A percentile compares a stretch with the other conserved stretches of the same genome.
Conservation (phyloP, 2,113 vertebrate genomes). For the Nibea coibor region DNA sequence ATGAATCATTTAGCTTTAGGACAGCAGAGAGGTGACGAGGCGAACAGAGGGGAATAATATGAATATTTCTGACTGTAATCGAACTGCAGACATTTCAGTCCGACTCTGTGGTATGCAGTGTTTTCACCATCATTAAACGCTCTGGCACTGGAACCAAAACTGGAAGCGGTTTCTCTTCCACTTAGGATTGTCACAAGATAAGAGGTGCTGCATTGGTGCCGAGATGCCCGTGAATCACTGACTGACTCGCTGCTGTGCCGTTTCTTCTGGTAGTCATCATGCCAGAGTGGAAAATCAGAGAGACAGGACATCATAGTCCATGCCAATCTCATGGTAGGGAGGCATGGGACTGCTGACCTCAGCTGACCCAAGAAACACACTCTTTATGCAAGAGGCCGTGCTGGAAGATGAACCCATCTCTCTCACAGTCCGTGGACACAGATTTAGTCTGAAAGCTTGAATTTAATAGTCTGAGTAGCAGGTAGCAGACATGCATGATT, state of each 20-base stretch:
- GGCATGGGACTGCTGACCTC: slow-evolving; percentile 26
- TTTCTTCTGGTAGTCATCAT: slow-evolving; percentile 13
- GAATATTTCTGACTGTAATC: neutral
- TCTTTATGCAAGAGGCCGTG: neutral
- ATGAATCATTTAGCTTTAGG: neutral
- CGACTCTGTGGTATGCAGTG: neutral
- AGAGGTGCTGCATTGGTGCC: neutral
- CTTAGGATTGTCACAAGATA: neutral
- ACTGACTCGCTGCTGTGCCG: neutral
- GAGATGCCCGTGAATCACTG: neutral
- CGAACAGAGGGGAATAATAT: neutral
- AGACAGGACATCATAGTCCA: neutral
- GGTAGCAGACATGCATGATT: no score
- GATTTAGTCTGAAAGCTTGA: neutral
- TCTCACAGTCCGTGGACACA: no score
- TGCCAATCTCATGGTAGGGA: slow-evolving; percentile 8
- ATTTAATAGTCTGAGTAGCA: neutral
- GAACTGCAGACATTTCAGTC: neutral
- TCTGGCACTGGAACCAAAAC: neutral
- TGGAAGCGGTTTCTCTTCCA: neutral
- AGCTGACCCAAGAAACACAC: slow-evolving; percentile 28
- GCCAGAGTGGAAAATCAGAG: slow-evolving; percentile 10
- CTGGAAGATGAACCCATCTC: slow-evolving; percentile 1
- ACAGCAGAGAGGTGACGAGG: neutral
- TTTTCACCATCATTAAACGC: no score